Base-by-base conservation (phyloP, 37 sponge, comb jelly and placozoan species). In the Amphimedon queenslandica region DNA sequence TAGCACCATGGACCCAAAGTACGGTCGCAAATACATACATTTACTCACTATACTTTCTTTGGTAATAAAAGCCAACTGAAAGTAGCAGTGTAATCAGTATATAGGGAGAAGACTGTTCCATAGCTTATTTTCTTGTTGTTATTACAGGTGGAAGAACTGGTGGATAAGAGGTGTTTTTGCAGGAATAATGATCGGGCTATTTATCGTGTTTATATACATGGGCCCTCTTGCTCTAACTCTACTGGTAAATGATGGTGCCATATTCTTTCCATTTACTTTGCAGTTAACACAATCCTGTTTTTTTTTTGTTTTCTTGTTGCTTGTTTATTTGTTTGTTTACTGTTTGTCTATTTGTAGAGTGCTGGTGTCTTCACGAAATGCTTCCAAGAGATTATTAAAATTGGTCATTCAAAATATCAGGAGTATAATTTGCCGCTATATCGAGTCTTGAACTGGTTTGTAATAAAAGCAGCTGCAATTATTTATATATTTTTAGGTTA, bases 111-210 rank as follows among this genome's bases (percentile, higher is more conserved):
- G n/a, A n/a, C n/a, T n/a, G n/a, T n/a, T n/a, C n/a, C n/a, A n/a
- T n/a, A n/a, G n/a, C n/a, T n/a, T n/a, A n/a, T n/a, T n/a, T n/a
- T n/a, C n/a, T n/a, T n/a, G n/a, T n/a, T n/a, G n/a, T n/a, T n/a
- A n/a, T n/a, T n/a, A n/a, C 28, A 60, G 88, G 42, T 97, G 98
- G 98, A 69, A 38, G 70, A 97, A 97, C 56, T 94, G 95, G 87
- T 97, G 92, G 92, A 82, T 88, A 0, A 34, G 98, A 28, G 90
- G 86, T 4, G 57, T 94, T 28, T 86, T 96, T 55, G 40, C 87
- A n/a, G 36, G 92, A 0, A 38, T 84, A 8, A 84, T 96, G 88
- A 84, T 96, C 21, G 82, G 79, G 21, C 69, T 37, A 1, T 96
- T 96, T 69, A 69, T 69, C 0, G 32, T 87, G 31, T 67, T 92